Base-by-base conservation (phyloP, 35 echinoderm and acorn worm genomes). In the Antedon bifida region DNA sequence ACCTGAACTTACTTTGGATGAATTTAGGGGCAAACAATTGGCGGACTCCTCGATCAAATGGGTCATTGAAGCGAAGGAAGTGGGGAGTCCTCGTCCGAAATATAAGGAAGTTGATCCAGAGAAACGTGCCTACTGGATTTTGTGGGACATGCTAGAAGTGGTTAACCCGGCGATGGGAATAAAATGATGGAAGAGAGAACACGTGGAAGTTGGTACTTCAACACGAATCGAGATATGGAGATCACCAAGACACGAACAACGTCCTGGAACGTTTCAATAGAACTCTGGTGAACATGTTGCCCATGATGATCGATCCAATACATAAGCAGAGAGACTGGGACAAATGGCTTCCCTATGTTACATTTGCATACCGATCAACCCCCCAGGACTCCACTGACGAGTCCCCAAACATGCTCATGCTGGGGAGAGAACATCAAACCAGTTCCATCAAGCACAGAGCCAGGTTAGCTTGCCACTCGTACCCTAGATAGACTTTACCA, bases 261-360 rank as follows among this genome's bases (percentile, higher is more conserved):
- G n/a, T n/a, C n/a, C n/a, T 88, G 0, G 86, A 88, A 39, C 0
- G 86, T 1, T 76, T 75, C 46, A 82, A 76, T 29, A 4, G 36
- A 33, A 88, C 86, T 26, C 32, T 82, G 17, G 16, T 84, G 3
- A 74, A 78, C 29, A 81, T 44, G 23, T 38, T 87, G 0, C 39
- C 81, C 17, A 32, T 82, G 23, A 83, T 84, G 32, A 30, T 85
- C 3, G 39, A 78, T 38, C 88, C 88, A 8, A 32, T 39, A 21
- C 46, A 80, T 19, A 17, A 77, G 26, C 89, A 90, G 31, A 77
- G 46, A 36, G 83, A 90, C 35, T 90, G 88, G 88, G 83, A 84
- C 32, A 23, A 44, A 29, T 74, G 82, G 16, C 42, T 88, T 5
- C 36, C 83, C 7, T 85, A 64, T 82, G 83, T 45, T 30, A 85